Evolutionary conservation across 23 tunicate species (phyloP).

Genomic region (Oikopleura vanhoeffeni): DNA sequence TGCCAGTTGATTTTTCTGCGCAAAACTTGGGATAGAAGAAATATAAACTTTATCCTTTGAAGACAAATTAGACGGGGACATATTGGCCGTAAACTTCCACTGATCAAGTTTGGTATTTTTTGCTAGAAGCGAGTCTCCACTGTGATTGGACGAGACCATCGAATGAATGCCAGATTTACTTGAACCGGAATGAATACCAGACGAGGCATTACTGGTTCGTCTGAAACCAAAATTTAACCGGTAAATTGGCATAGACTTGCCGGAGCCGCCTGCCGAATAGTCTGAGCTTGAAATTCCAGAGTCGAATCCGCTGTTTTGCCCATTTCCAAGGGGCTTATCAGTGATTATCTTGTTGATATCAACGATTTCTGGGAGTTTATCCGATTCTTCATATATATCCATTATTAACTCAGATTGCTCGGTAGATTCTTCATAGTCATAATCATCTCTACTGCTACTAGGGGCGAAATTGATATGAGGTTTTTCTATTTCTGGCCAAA

Average conservation of each 20-base stretch:
- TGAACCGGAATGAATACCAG: background rate
- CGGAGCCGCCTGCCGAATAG: background rate
- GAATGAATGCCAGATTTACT: background rate
- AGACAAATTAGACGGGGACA: background rate
- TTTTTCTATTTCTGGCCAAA: background rate
- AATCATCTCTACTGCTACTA: background rate
- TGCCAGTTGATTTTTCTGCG: too few species aligned
- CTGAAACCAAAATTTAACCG: background rate
- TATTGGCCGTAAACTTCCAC: background rate
- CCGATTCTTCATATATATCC: background rate
- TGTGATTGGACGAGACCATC: background rate
- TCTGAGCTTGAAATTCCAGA: background rate
- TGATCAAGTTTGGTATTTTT: background rate
- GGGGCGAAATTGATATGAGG: background rate
- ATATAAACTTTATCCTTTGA: background rate
- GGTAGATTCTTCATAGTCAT: background rate
- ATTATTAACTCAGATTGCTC: too few species aligned
- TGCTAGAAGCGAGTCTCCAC: background rate
- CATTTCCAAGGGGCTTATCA: background rate
- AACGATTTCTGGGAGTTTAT: background rate
- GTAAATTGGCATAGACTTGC: background rate
- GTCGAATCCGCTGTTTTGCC: background rate
- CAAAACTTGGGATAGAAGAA: background rate
- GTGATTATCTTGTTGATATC: background rate
- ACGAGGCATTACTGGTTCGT: background rate